Evolutionary conservation across 2,888 invertebrate species (phyloP), one percentile per base, ranked within the genome.

Genomic region (Ophonus ardosiacus): DNA sequence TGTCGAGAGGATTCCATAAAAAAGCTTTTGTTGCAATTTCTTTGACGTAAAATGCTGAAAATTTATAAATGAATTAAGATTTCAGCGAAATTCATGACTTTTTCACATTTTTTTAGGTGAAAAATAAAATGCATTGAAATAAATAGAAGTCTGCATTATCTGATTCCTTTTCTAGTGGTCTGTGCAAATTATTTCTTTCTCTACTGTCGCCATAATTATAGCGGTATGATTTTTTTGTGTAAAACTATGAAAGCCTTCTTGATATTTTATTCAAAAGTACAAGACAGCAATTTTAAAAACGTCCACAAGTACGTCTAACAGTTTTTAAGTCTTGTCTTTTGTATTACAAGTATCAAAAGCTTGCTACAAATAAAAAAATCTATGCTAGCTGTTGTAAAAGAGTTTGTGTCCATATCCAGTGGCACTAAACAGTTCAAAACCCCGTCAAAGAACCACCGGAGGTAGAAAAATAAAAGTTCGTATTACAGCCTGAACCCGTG

Each of bases 381-480:
- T 51, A 51, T 51, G 43, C 43, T 8, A 31, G 31, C 31, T 31
- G 5, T 31, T 31, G 2, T 31, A 61, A 71, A 40, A 40, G 8
- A 40, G 40, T 38, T 71, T 71, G 15, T 40, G n/a, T 18, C 15
- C 40, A n/a, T 17, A 71, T 71, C 15, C 68, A 71, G 68, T 71
- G 68, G 68, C 40, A 71, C 71, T 43, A 43, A 43, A 74, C 17
- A 40, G 71, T 43, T 74, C 43, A 74, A 74, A 74, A 7, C 15
- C 68, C 40, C 56, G 56, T n/a, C 56, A 56, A 56, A 76, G 43
- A 15, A 78, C n/a, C 71, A 18, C 71, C 18, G 10, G 18, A 40
- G 18, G 40, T 40, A 74, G 18, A 78, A 78, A 78, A 78, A 78
- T 78, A 78, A 78, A 78, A 56, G 78, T 57, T 24, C n/a, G 57